These are phyloP conservation scores for Formica selysi DNA, from an alignment of 1,140 invertebrate species.

Conservation along the genomic window DNA sequence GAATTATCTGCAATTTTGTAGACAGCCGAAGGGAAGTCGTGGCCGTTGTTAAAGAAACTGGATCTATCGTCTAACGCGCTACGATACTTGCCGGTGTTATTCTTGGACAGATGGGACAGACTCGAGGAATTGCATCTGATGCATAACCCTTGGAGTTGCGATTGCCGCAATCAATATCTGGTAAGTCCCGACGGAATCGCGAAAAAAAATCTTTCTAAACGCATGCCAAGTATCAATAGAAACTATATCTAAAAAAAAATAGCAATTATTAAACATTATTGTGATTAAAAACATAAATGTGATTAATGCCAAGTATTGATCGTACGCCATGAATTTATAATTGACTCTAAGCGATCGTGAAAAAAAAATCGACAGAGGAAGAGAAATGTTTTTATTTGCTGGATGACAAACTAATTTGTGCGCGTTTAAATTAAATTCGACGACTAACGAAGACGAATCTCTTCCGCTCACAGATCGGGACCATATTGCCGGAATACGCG, in stretches of 20 bases:
- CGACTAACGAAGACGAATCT: not conserved
- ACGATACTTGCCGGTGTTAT: conserved; percentile 87
- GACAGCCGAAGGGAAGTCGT: conserved; percentile 72
- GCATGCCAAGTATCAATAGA: no score
- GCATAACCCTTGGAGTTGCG: conserved; percentile 92
- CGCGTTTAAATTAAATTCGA: not conserved
- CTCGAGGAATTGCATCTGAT: conserved; percentile 89
- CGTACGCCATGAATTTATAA: no score
- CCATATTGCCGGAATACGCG: conserved; percentile 87
- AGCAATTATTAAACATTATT: no score
- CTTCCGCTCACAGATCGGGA: conserved; percentile 81
- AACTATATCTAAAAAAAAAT: no score
- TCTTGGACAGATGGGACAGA: conserved; percentile 90
- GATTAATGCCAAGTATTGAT: no score
- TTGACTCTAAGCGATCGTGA: no score
- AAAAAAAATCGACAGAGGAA: not conserved
- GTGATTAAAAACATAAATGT: no score
- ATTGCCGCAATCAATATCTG: conserved; percentile 91
- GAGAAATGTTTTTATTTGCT: no score
- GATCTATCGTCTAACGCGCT: conserved; percentile 90
- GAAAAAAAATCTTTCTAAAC: not conserved
- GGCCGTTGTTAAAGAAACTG: conserved; percentile 89
- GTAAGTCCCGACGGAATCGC: conserved; percentile 83
- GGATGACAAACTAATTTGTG: no score
- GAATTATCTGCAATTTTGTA: not conserved